Evolutionary conservation across 2,113 vertebrate genomes (phyloP), one percentile per base, ranked within the genome.

Genomic region (Kryptolebias marmoratus): DNA sequence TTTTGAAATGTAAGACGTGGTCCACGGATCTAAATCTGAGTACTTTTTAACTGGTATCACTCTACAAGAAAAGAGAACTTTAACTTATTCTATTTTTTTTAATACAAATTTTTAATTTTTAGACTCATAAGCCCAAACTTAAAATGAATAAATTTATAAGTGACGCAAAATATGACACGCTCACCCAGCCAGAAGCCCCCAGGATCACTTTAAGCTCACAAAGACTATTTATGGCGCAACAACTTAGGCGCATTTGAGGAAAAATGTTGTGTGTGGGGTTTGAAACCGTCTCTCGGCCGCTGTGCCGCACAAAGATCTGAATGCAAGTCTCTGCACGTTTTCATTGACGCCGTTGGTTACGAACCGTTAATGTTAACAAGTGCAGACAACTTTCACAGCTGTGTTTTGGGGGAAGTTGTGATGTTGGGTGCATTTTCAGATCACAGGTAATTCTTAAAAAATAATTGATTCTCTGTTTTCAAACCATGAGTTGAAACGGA

Each of bases 131-230:
- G 5, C 5, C 39, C 10, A 42, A 42, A 5, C 39, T 3, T 36
- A 7, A 36, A 36, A 36, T 36, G 7, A 36, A 3, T 36, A 7
- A 36, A 36, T 36, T 36, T 36, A 36, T 36, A 36, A 36, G 36
- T 7, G 3, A 36, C 3, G 36, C 36, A 36, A 36, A 36, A 36
- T 36, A 3, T 22, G 22, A 36, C 36, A 36, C 3, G 36, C 36
- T 36, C 36, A 36, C 36, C 3, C 36, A 36, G 36, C 44, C 39
- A 68, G 18, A 49, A 30, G 27, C 42, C 15, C 28, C 16, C 68
- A 45, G 71, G 76, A 78, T 87, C 87, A 70, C 22, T 55, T 88
- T 87, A 73, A 77, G 69, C 53, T 64, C 11, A 11, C 54, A 69
- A 12, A 22, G 18, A 22, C 32, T 14, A 15, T 22, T 18, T 28